Base-by-base conservation (phyloP, 2,888 invertebrate species). In the Ectropis crepuscularia region DNA sequence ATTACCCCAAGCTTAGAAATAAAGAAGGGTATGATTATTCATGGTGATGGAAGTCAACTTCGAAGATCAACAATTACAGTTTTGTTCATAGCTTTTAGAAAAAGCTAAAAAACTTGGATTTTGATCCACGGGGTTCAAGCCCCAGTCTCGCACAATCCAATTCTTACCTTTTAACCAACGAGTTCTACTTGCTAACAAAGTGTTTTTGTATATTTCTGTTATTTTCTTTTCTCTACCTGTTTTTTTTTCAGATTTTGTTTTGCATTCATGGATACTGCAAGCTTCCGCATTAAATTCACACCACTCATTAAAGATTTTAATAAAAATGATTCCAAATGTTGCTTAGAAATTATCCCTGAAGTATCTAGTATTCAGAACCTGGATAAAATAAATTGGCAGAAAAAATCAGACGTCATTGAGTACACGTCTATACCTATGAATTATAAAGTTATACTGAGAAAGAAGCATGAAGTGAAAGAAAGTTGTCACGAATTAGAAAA, bases 291-390 rank as follows among this genome's bases (percentile, higher is more conserved):
- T 45, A 88, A 86, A 77, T 90, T 92, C 65, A 80, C 74, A 36
- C 84, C 90, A 5, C 69, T 89, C 0, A 63, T 88, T 28, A 80
- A 82, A 78, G 76, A 81, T 50, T 58, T 79, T 10, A 57, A 74
- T 6, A 76, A 74, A 68, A 71, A 76, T 38, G 72, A 77, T 57
- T 81, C 83, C 1, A 83, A 81, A 57, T 89, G 81, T 67, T 85
- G 73, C 57, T 74, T 92, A 37, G 90, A 90, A 83, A 89, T 92
- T 58, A 75, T 87, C 49, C 91, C 92, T 9, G 83, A 88, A 75
- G 75, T 91, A 12, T 79, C 85, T 0, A 75, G 73, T 55, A 70
- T 86, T 50, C 72, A 87, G 73, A 89, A 90, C 61, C 68, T 91
- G 39, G 83, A 90, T 28, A 86, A 85, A 77, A 78, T 90, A 42